Base-by-base conservation (phyloP, 1,140 invertebrate genomes). In the Drosophila repletoides region DNA sequence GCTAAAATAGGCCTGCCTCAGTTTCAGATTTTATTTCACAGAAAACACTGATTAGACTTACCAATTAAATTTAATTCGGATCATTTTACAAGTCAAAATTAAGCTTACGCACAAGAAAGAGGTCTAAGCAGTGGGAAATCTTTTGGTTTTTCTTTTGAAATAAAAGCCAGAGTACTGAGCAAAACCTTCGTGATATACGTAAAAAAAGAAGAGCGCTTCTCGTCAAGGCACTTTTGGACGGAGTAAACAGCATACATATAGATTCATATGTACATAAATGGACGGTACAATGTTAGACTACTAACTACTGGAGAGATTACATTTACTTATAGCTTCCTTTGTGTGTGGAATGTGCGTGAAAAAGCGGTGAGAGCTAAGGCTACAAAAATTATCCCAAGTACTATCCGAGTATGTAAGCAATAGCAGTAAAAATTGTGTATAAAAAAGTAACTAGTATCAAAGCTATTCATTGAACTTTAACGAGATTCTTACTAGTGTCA, bases 161-260 rank as follows among this genome's bases (percentile, higher is more conserved):
- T 12, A 12, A 22, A 24, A 41, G 10, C 19, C 12, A 41, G 7
- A 24, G 3, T 21, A 12, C 12, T 2, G 14, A 26, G 5, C 7
- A 48, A 26, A 6, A 46, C 2, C n/a, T 7, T 12, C 9, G 22
- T 3, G 7, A 6, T 15, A 15, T 29, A 28, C 4, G 34, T 15
- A 34, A 15, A 40, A 15, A 26, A 21, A 46, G 17, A 2, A 14
- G 21, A 12, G 21, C 7, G 3, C n/a, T 24, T 9, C 40, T 10
- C 36, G 33, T 60, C 22, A 80, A 81, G 76, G 76, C 76, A 80
- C 76, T 75, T n/a, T n/a, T 71, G 41, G 26, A 59, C 48, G 15
- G n/a, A 21, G 9, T 63, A 24, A 49, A 48, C 1, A 46, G 61
- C 26, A 38, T 45, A 28, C 34, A 3, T n/a, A 48, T 28, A n/a